Percentiles rank a stretch among this genome's conserved stretches.
Evolutionary conservation across 2,113 vertebrate species (phyloP).

Genomic region (Chroicocephalus ridibundus): DNA sequence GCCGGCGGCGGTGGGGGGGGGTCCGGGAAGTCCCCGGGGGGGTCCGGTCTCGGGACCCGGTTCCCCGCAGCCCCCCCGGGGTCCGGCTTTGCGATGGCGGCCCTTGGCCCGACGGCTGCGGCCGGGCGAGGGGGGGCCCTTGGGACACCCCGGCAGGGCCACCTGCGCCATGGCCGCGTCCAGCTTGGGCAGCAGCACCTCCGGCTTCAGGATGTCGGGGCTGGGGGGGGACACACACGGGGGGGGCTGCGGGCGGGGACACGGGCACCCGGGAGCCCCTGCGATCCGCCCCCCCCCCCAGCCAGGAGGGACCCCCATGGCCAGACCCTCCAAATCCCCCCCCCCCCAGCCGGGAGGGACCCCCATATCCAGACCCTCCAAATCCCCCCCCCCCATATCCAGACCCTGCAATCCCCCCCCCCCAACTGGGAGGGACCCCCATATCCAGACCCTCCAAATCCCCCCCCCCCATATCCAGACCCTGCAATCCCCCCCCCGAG

Average conservation of each 20-base stretch:
- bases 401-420: no score
- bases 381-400: no score
- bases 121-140: constrained; percentile 88
- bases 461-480: no score
- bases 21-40: not conserved
- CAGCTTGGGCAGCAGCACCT: constrained; percentile 90
- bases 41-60: constrained; percentile 64
- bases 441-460: no score
- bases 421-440: no score
- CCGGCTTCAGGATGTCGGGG: constrained; percentile 92
- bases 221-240: constrained; percentile 56
- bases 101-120: constrained; percentile 87
- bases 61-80: constrained; percentile 88
- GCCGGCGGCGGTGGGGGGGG: constrained; percentile 75
- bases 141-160: constrained; percentile 88
- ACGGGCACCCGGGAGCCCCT: no score
- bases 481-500: no score
- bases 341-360: no score
- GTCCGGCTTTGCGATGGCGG: constrained; percentile 84
- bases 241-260: no score
- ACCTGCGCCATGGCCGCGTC: constrained; percentile 90
- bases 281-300: not conserved
- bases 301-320: no score
- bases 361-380: no score
- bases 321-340: no score